A percentile compares a stretch with the other conserved stretches of the same genome.
These are phyloP conservation scores for Drosophila cyrtoloma DNA, from an alignment of 2,888 invertebrate species.

Conservation along the genomic window DNA sequence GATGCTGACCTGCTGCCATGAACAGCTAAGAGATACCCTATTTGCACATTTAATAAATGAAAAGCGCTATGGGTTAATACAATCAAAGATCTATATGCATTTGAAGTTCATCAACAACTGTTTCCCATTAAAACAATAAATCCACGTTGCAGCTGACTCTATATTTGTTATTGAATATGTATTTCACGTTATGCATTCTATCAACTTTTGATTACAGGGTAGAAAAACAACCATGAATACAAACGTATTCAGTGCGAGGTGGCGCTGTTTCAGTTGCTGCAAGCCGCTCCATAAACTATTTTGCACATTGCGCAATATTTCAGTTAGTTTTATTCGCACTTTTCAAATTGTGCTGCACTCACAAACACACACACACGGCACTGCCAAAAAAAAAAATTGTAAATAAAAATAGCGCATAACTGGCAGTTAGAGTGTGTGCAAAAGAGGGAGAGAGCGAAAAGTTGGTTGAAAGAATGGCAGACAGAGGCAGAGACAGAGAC, in stretches of 20 bases:
- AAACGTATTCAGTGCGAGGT: constrained; percentile 46
- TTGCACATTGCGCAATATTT: constrained; percentile 79
- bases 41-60: not conserved
- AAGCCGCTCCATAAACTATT: constrained; percentile 73
- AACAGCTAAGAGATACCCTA: constrained; percentile 13
- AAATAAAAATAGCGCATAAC: constrained; percentile 72
- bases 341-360: constrained; percentile 71
- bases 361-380: constrained; percentile 39
- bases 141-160: not conserved
- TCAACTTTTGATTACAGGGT: not conserved
- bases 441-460: constrained; percentile 1
- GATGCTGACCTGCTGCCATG: not conserved
- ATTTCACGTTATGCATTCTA: not conserved
- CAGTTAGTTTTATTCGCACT: constrained; percentile 72
- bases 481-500: constrained; percentile 14
- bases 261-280: constrained; percentile 42
- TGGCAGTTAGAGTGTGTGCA: constrained; percentile 37
- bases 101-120: not conserved
- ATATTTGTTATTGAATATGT: not conserved
- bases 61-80: not conserved
- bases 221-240: constrained; percentile 47
- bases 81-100: not conserved
- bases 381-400: constrained; percentile 49
- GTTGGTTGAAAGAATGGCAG: constrained; percentile 1
- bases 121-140: not conserved